phyloP scores from a whole-genome alignment of 2,888 invertebrate genomes.

The Drepana falcataria region DNA sequence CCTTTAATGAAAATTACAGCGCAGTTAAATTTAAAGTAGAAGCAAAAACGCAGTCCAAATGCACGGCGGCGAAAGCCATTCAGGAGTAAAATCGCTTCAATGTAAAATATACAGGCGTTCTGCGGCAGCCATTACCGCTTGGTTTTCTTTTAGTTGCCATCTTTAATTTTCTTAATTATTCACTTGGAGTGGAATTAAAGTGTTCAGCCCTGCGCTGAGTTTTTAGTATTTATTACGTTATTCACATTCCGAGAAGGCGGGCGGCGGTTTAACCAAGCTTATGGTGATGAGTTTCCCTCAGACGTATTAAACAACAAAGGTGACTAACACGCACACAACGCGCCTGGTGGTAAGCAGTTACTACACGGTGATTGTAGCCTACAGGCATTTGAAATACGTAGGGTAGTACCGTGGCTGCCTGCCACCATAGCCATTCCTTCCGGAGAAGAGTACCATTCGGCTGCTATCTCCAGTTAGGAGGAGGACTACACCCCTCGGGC shows the following conservation, averaged over 20 bases:
- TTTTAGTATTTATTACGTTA: constrained; percentile 17
- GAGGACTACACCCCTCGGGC: too few species aligned
- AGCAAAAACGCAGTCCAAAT: constrained; percentile 1
- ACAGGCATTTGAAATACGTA: too few species aligned
- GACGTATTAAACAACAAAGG: too few species aligned
- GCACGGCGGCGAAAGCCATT: constrained; percentile 5
- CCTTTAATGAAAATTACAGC: background rate
- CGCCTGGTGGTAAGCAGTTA: too few species aligned
- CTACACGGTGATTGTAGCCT: too few species aligned
- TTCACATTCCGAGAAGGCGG: constrained; percentile 15
- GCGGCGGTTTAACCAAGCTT: constrained; percentile 16
- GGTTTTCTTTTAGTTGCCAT: constrained; percentile 42
- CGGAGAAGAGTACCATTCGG: too few species aligned
- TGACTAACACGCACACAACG: too few species aligned
- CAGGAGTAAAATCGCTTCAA: constrained; percentile 9
- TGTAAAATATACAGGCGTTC: constrained; percentile 13
- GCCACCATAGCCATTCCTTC: too few species aligned
- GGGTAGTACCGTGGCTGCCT: too few species aligned
- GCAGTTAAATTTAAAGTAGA: constrained; percentile 4
- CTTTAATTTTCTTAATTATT: constrained; percentile 54
- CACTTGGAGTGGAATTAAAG: constrained; percentile 26
- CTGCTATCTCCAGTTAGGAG: too few species aligned
- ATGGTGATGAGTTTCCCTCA: constrained; percentile 6
- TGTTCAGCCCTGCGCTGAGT: constrained; percentile 6
- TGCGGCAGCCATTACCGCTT: constrained; percentile 13